These are phyloP conservation scores for Achatina immaculata DNA, from an alignment of 1,140 invertebrate species.

Conservation along the genomic window DNA sequence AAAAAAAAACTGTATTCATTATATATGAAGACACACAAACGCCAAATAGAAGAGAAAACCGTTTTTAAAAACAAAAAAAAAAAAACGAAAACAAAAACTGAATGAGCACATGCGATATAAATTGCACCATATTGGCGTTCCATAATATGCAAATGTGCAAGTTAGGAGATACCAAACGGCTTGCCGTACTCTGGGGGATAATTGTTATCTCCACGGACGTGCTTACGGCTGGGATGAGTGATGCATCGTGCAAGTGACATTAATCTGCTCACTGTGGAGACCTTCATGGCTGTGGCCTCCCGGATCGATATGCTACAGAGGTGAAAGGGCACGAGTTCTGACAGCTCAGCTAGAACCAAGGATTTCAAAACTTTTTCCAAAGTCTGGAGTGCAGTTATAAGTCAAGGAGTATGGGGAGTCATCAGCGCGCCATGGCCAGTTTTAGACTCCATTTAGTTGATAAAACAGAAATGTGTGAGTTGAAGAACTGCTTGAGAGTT, in stretches of 20 bases:
- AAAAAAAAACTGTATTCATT: too few species aligned
- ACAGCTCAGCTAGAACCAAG: not conserved
- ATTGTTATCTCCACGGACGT: conserved; percentile 1
- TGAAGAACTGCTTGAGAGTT: too few species aligned
- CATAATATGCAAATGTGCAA: conserved; percentile 15
- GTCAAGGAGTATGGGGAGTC: too few species aligned
- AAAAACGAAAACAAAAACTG: too few species aligned
- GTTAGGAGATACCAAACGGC: not conserved
- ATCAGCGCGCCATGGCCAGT: too few species aligned
- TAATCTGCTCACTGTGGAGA: conserved; percentile 12
- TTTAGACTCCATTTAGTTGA: too few species aligned
- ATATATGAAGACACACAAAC: not conserved
- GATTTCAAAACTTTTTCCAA: too few species aligned
- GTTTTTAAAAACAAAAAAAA: not conserved
- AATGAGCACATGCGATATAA: too few species aligned
- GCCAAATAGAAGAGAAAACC: not conserved
- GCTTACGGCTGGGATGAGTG: not conserved
- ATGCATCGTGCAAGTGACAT: conserved; percentile 1
- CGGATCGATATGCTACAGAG: not conserved
- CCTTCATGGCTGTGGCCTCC: not conserved
- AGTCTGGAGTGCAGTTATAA: too few species aligned
- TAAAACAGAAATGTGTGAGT: too few species aligned
- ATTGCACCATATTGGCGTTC: not conserved
- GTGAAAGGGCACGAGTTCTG: not conserved
- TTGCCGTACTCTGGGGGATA: not conserved